Percentiles rank a stretch among this genome's conserved stretches.
Conservation (phyloP, 2,888 invertebrate genomes). For the Tricholauxania praeusta region DNA sequence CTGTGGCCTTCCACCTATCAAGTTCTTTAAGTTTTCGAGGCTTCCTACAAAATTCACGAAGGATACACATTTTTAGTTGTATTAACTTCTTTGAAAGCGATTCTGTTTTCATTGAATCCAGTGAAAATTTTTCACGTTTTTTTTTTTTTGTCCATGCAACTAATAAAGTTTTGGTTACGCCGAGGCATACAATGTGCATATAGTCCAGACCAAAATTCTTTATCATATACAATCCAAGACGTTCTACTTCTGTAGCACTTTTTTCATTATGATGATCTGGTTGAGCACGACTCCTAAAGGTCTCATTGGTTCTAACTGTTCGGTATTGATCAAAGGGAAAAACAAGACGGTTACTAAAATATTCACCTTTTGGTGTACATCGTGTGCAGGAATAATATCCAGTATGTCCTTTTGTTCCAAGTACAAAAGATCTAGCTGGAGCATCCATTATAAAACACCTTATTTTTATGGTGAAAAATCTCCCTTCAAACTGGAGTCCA, state of each 20-base stretch:
- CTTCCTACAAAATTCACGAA: neutral
- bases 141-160: too few relatives aligned
- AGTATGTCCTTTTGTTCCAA: conserved; percentile 35
- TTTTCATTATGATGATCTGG: conserved; percentile 21
- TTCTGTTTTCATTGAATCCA: neutral
- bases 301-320: conserved; percentile 6
- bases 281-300: conserved; percentile 23
- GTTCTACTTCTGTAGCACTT: conserved; percentile 3
- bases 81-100: conserved; percentile 3
- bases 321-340: conserved; percentile 1
- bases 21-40: conserved; percentile 38
- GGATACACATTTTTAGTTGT: neutral
- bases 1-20: conserved; percentile 43
- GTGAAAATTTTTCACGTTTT: conserved; percentile 9
- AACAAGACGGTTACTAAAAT: conserved; percentile 22
- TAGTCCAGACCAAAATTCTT: conserved; percentile 20
- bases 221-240: conserved; percentile 25
- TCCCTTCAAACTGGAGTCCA: neutral
- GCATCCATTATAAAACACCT: conserved; percentile 33
- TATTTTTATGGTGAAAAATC: neutral
- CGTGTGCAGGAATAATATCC: conserved; percentile 35
- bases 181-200: conserved; percentile 15
- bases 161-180: neutral
- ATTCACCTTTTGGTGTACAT: conserved; percentile 22
- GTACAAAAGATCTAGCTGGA: conserved; percentile 24